Conservation (phyloP, 2,113 vertebrate species). For the Barnardius zonarius region DNA sequence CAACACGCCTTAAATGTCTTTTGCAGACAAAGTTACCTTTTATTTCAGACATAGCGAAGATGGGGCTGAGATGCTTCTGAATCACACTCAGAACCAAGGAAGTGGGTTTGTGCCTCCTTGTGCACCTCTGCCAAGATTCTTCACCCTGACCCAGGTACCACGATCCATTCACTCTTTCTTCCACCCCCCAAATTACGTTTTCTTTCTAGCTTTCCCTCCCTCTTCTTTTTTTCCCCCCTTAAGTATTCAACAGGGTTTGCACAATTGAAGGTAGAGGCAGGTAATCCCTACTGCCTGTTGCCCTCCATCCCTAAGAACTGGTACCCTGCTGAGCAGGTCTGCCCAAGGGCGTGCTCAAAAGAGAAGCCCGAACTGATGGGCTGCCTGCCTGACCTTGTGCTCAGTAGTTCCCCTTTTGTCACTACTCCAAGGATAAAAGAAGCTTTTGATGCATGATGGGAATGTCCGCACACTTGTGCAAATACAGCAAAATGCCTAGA, state of each 20-base stretch:
- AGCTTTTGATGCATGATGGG: not conserved
- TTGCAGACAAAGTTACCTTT: not conserved
- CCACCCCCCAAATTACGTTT: not conserved
- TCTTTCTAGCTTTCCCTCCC: not conserved
- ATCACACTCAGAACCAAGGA: not conserved
- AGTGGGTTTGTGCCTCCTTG: not conserved
- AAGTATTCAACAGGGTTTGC: no score
- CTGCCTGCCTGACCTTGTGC: not conserved
- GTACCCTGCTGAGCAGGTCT: not conserved
- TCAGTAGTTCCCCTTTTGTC: not conserved
- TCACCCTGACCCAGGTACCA: no score
- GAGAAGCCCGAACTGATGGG: not conserved
- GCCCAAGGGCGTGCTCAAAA: not conserved
- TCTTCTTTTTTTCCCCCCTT: rapidly evolving
- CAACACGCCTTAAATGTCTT: not conserved
- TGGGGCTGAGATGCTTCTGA: not conserved
- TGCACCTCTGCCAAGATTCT: not conserved
- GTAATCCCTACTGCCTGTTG: not conserved
- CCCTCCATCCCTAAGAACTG: not conserved
- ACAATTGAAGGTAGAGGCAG: not conserved
- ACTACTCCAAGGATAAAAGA: not conserved
- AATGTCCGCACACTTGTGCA: not conserved
- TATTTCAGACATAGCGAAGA: not conserved
- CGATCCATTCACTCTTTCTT: not conserved
- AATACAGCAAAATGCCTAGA: not conserved